These are phyloP conservation scores for Mythimna vitellina DNA, from an alignment of 2,888 invertebrate species.

Conservation along the genomic window DNA sequence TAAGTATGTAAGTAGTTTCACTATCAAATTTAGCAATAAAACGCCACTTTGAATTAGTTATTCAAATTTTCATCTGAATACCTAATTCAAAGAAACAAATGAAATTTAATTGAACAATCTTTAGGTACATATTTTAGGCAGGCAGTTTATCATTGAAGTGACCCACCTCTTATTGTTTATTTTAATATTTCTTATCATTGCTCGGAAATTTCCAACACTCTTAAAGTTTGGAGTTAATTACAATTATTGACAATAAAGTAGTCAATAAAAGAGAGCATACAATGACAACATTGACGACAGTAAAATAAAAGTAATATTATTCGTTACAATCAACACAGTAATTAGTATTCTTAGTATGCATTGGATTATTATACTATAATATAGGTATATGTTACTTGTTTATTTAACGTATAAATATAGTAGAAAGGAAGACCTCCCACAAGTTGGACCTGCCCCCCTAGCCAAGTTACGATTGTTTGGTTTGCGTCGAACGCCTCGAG, in stretches of 20 bases:
- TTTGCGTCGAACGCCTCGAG: too few relatives aligned
- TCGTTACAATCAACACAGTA: slow-evolving; percentile 5
- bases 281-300: slow-evolving; percentile 22
- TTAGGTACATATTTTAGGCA: slow-evolving; percentile 13
- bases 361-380: neutral
- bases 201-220: slow-evolving; percentile 49
- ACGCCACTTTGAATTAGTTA: too few relatives aligned
- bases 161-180: slow-evolving; percentile 46
- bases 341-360: neutral
- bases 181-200: slow-evolving; percentile 40
- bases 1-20: too few relatives aligned
- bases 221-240: slow-evolving; percentile 30
- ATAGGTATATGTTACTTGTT: neutral
- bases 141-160: slow-evolving; percentile 33
- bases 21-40: too few relatives aligned
- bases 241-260: slow-evolving; percentile 21
- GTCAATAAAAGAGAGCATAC: slow-evolving; percentile 16
- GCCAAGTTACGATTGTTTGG: too few relatives aligned
- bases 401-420: neutral
- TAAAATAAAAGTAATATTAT: neutral
- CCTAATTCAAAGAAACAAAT: too few relatives aligned
- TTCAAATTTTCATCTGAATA: too few relatives aligned
- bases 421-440: too few relatives aligned
- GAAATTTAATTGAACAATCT: neutral
- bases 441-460: too few relatives aligned